Percentiles rank a stretch among this genome's conserved stretches.
Evolutionary conservation across 2,888 invertebrate species (phyloP).

Genomic region (Clostera curtula): DNA sequence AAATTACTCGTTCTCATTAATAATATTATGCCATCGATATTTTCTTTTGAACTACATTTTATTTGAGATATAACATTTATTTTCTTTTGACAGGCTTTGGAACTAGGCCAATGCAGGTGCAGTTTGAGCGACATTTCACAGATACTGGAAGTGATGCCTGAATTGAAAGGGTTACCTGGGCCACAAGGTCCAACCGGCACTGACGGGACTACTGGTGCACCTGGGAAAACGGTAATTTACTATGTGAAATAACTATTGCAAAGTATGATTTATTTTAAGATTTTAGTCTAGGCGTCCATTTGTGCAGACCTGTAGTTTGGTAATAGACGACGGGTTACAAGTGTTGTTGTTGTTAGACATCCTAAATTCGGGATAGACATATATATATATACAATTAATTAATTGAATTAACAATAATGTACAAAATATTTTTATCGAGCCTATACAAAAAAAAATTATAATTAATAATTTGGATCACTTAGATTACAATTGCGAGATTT

Average conservation of each 20-base stretch:
- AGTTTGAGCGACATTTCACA: slow-evolving; percentile 79
- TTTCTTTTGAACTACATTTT: background rate
- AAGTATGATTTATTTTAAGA: too few relatives aligned
- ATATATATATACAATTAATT: slow-evolving; percentile 3
- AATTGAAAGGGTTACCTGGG: slow-evolving; percentile 80
- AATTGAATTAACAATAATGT: slow-evolving; percentile 1
- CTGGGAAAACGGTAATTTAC: slow-evolving; percentile 82
- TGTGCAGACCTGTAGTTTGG: too few relatives aligned
- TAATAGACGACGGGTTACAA: too few relatives aligned
- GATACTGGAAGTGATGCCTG: slow-evolving; percentile 76
- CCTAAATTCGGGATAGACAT: background rate
- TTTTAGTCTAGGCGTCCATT: too few relatives aligned
- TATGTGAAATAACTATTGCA: background rate
- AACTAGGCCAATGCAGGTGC: slow-evolving; percentile 80
- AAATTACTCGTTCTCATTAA: too few relatives aligned
- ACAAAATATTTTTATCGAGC: too few relatives aligned
- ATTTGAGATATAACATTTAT: background rate
- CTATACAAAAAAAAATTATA: too few relatives aligned
- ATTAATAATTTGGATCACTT: too few relatives aligned
- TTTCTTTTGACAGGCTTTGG: slow-evolving; percentile 38
- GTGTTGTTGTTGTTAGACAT: too few relatives aligned
- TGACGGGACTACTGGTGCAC: slow-evolving; percentile 86
- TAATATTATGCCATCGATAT: background rate
- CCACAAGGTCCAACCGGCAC: slow-evolving; percentile 79
- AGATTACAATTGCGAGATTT: too few relatives aligned